Evolutionary conservation across 2,888 invertebrate genomes (phyloP), one percentile per base, ranked within the genome.

Genomic region (Glyphotaelius pellucidus): DNA sequence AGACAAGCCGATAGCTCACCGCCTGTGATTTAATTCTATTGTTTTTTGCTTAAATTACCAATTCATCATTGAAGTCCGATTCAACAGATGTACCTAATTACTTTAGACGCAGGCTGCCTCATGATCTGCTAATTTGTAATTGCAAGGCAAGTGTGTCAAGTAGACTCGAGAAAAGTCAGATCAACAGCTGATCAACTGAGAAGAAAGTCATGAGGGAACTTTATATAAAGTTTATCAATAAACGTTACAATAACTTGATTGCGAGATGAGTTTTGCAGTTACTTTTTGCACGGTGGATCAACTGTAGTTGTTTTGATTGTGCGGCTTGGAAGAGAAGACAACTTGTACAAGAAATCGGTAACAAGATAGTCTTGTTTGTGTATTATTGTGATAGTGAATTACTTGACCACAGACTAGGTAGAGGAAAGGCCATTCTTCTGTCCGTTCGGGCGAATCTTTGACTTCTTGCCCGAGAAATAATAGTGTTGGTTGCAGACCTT

Each of bases 91-190:
- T 9, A 67, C 7, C 25, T 90, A 84, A 90, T 84, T 90, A 83
- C 81, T 83, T 81, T 5, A 30, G 32, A 83, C 84, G 30, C 25
- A 83, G 83, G 52, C 81, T n/a, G 67, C 42, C 52, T 47, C 52
- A 84, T 67, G 90, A 90, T 83, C 81, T 83, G 90, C 47, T 83
- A 47, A 90, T 90, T 90, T 90, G 31, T 90, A 90, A 67, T 83
- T 90, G 90, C 81, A 42, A 83, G 90, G 84, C 84, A 90, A 90
- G 90, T 90, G 83, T 90, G 90, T 90, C 90, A 90, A 47, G 42
- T 80, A 38, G 90, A 83, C 81, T 7, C 38, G 35, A 86, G 86
- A 86, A 83, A 86, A 86, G 47, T 42, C 86, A 47, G n/a, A 14
- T 35, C 86, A 14, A n/a, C n/a, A 14, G 12, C n/a, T 25, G 42